A percentile compares a stretch with the other conserved stretches of the same genome.
Conservation (phyloP, 2,888 invertebrate genomes). For the Spisula solida region DNA sequence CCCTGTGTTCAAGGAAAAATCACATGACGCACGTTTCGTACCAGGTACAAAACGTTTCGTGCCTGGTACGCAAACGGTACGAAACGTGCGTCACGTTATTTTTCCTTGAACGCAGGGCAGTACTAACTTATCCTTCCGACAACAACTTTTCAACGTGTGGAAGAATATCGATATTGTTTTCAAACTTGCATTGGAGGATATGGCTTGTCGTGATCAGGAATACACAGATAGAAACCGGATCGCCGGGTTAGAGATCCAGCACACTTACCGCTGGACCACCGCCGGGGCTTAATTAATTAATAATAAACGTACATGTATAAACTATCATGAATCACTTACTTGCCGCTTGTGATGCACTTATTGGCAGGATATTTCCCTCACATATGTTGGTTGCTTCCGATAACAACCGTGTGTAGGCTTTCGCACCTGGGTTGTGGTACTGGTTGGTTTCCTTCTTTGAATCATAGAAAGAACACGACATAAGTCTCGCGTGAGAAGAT, state of each 20-base stretch:
- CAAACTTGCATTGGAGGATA: no score
- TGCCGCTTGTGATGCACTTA: constrained; percentile 36
- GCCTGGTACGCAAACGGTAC: no score
- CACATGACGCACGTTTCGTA: no score
- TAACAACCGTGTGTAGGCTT: constrained; percentile 63
- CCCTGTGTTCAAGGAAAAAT: no score
- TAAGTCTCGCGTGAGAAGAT: constrained; percentile 71
- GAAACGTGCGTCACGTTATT: no score
- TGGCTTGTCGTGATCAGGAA: no score
- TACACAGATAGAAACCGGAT: not conserved
- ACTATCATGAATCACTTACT: constrained; percentile 23
- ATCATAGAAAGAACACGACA: constrained; percentile 44
- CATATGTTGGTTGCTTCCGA: constrained; percentile 64
- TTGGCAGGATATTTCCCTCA: constrained; percentile 71
- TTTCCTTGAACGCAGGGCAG: no score
- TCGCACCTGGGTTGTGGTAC: constrained; percentile 55
- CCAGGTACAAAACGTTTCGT: no score
- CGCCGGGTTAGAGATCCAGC: not conserved
- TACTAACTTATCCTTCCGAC: no score
- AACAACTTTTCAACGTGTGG: no score
- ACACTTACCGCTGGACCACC: not conserved
- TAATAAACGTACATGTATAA: not conserved
- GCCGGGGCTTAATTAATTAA: no score
- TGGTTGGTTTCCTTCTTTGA: constrained; percentile 58
- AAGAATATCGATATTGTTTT: no score